Conservation (phyloP, 2,888 invertebrate species). For the Lasioglossum figueresi region DNA sequence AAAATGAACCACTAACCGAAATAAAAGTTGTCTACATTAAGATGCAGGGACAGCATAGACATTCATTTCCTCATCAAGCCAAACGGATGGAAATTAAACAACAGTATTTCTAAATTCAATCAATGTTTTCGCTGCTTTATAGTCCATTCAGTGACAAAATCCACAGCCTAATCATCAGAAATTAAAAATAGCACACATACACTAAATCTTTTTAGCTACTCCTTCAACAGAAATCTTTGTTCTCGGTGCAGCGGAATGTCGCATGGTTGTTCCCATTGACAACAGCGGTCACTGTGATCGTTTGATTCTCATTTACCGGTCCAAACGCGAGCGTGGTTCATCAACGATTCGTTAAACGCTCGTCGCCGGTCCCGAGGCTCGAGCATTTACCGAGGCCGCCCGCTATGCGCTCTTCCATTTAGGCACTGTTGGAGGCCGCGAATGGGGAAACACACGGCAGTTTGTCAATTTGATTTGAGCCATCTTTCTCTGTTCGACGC, state of each 20-base stretch:
- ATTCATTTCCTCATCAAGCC: too few species aligned
- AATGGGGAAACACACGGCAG: slow-evolving; percentile 58
- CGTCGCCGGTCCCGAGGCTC: neutral
- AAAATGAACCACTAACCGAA: too few species aligned
- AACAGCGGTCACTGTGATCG: neutral
- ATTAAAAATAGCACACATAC: too few species aligned
- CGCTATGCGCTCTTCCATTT: slow-evolving; percentile 2
- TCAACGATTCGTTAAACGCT: slow-evolving; percentile 11
- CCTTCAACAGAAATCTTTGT: neutral
- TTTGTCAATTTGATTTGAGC: slow-evolving; percentile 68
- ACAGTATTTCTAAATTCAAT: too few species aligned
- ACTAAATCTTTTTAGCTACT: neutral
- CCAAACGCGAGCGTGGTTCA: neutral
- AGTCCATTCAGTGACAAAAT: too few species aligned
- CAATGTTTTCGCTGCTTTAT: too few species aligned
- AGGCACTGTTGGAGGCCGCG: slow-evolving; percentile 19
- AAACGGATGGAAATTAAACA: too few species aligned
- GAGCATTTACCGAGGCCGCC: neutral
- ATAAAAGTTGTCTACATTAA: too few species aligned
- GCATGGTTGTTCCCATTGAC: neutral
- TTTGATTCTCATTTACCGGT: neutral
- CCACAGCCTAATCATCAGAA: too few species aligned
- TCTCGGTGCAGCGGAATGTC: neutral
- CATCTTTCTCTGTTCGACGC: slow-evolving; percentile 53
- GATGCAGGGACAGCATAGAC: too few species aligned